These are phyloP conservation scores for Bujurquina vittata DNA, from an alignment of 2,113 vertebrate genomes.

Conservation along the genomic window DNA sequence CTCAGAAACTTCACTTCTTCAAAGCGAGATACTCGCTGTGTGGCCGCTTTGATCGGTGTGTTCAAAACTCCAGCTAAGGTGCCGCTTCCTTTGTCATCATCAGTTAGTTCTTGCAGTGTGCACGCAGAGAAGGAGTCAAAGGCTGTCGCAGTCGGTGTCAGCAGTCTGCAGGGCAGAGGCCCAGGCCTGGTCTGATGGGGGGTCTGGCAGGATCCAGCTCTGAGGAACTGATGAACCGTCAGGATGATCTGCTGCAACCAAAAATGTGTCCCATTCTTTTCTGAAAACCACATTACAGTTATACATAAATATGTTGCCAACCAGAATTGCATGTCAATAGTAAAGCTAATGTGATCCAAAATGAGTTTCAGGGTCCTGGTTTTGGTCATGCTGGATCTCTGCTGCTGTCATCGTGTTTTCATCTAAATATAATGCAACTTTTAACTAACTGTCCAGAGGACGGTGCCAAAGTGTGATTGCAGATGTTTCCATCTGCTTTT, in stretches of 20 bases:
- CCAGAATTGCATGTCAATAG: not conserved
- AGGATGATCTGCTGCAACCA: constrained; percentile 87
- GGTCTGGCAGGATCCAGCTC: constrained; percentile 88
- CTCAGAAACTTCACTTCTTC: not conserved
- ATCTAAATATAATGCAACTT: too few relatives aligned
- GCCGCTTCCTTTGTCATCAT: not conserved
- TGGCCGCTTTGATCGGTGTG: not conserved
- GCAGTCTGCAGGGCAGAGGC: constrained; percentile 82
- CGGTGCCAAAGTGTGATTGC: too few relatives aligned
- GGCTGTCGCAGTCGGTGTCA: not conserved
- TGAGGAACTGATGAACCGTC: constrained; percentile 87
- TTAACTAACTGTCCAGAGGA: too few relatives aligned
- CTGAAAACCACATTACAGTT: constrained; percentile 72
- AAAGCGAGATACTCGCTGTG: too few relatives aligned
- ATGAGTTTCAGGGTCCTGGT: too few relatives aligned
- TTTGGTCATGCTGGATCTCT: too few relatives aligned
- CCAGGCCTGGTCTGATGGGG: constrained; percentile 87
- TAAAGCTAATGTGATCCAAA: not conserved
- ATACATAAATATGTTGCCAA: accelerated
- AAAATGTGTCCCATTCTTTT: constrained; percentile 91
- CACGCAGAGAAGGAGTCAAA: not conserved
- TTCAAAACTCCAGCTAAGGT: not conserved
- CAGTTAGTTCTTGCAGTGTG: not conserved
- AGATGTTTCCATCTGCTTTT: too few relatives aligned
- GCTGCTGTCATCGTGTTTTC: too few relatives aligned